phyloP scores from a whole-genome alignment of 2,888 invertebrate genomes.

The Caenorhabditis zanzibari region DNA sequence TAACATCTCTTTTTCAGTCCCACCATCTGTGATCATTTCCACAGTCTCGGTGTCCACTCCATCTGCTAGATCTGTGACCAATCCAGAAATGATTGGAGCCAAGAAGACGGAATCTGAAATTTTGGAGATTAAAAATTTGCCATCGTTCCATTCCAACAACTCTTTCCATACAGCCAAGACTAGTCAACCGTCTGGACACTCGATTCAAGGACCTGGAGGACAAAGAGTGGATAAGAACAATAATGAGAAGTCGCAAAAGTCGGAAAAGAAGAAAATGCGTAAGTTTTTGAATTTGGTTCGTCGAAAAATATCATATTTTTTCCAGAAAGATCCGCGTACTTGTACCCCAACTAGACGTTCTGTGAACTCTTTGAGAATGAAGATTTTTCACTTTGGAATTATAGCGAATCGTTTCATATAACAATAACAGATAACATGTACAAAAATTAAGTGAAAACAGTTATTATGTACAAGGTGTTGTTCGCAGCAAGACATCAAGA shows the following conservation, averaged over 20 bases:
- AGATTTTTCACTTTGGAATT: no score
- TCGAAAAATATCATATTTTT: background rate
- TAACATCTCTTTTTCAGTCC: background rate
- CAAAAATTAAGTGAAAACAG: no score
- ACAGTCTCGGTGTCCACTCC: background rate
- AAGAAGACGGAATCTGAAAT: slow-evolving; percentile 41
- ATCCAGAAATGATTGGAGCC: slow-evolving; percentile 13
- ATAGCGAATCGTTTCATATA: no score
- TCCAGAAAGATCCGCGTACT: slow-evolving; percentile 37
- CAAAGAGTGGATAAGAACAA: background rate
- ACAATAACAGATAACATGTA: no score
- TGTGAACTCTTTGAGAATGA: slow-evolving; percentile 1
- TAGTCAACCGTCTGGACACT: slow-evolving; percentile 2
- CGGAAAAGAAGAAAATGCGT: slow-evolving; percentile 18
- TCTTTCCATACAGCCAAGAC: slow-evolving; percentile 23
- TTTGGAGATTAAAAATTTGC: slow-evolving; percentile 30
- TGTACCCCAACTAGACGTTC: slow-evolving; percentile 28
- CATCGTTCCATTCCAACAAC: slow-evolving; percentile 5
- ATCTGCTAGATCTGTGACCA: background rate
- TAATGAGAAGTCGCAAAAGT: slow-evolving; percentile 4
- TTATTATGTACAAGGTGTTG: no score
- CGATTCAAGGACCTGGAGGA: no score
- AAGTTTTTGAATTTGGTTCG: background rate
- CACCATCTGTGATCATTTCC: slow-evolving; percentile 1
- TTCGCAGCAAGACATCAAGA: no score